phyloP scores from a whole-genome alignment of 1,140 invertebrate genomes.

The Choristoneura fumiferana region DNA sequence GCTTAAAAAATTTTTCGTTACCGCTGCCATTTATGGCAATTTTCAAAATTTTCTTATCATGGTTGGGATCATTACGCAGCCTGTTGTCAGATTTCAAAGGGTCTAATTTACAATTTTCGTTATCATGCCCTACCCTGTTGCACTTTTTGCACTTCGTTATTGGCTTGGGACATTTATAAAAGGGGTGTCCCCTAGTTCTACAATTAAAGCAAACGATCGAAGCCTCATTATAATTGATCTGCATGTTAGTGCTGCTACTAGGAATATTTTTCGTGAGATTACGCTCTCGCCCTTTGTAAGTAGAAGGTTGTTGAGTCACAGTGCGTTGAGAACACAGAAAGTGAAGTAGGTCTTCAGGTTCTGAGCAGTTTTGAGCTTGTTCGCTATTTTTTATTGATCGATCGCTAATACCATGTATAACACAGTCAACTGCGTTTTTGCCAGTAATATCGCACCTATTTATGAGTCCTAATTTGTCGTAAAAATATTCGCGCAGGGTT shows the following conservation, averaged over 20 bases:
- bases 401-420: constrained; percentile 15
- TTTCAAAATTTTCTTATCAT: constrained; percentile 22
- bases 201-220: constrained; percentile 24
- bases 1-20: constrained; percentile 26
- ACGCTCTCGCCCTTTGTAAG: neutral
- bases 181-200: constrained; percentile 24
- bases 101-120: constrained; percentile 25
- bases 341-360: constrained; percentile 23
- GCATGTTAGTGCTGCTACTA: neutral
- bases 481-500: constrained; percentile 18
- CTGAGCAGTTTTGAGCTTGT: neutral
- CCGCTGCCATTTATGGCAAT: constrained; percentile 14
- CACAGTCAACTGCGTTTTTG: constrained; percentile 19
- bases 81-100: neutral
- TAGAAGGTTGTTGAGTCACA: neutral
- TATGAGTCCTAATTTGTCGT: constrained; percentile 15
- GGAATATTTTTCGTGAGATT: neutral
- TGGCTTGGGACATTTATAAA: constrained; percentile 26
- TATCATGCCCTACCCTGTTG: constrained; percentile 26
- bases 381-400: neutral
- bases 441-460: constrained; percentile 19
- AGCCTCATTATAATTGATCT: neutral
- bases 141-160: constrained; percentile 26
- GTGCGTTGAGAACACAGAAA: neutral
- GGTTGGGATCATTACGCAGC: neutral